Percentiles rank a stretch among this genome's conserved stretches.
Evolutionary conservation across 92 coral and sea anemone genomes (phyloP).

Genomic region (Siderastrea radians): DNA sequence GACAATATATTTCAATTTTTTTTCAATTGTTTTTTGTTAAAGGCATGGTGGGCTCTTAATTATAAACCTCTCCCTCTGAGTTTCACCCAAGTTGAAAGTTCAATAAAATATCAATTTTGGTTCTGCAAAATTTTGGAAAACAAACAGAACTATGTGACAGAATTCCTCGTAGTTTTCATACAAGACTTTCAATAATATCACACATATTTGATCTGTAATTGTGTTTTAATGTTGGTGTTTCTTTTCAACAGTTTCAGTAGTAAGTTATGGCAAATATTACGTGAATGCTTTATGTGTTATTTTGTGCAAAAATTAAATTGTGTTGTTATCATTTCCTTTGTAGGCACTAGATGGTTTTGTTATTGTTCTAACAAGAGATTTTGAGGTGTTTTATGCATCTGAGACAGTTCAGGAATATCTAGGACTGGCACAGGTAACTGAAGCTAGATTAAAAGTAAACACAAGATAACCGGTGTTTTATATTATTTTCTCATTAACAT

Average conservation of each 20-base stretch:
- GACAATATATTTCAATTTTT: not conserved
- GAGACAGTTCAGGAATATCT: slow-evolving; percentile 95
- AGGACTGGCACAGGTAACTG: slow-evolving; percentile 95
- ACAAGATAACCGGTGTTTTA: not conserved
- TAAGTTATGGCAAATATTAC: too few relatives aligned
- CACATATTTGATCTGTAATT: too few relatives aligned
- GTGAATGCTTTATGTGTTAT: too few relatives aligned
- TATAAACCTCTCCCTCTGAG: not conserved
- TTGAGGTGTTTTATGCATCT: slow-evolving; percentile 95
- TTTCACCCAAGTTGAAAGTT: too few relatives aligned
- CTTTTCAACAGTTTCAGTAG: too few relatives aligned
- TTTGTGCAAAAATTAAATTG: not conserved
- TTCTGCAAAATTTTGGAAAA: too few relatives aligned
- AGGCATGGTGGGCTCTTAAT: not conserved
- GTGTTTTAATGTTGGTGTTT: too few relatives aligned
- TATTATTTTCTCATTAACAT: not conserved
- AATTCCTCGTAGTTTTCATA: too few relatives aligned
- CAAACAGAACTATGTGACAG: too few relatives aligned
- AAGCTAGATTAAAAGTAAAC: not conserved
- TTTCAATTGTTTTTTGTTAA: not conserved
- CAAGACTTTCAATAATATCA: too few relatives aligned
- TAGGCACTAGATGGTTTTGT: slow-evolving; percentile 99
- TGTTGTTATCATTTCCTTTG: not conserved
- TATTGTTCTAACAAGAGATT: slow-evolving; percentile 95
- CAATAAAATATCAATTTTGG: too few relatives aligned